Conservation (phyloP, 2,888 invertebrate genomes). For the Argynnis bischoffii region DNA sequence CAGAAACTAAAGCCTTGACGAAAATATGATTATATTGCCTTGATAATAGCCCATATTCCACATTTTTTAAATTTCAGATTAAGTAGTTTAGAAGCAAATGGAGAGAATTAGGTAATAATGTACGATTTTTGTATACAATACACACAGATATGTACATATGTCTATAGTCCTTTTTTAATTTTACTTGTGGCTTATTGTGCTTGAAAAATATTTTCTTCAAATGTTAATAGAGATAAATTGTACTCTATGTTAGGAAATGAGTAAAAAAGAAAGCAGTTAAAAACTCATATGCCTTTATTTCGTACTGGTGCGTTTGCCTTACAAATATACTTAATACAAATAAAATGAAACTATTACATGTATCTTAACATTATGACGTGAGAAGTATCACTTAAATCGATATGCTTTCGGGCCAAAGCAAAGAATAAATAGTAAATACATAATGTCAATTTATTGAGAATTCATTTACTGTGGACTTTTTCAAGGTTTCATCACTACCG, state of each 20-base stretch:
- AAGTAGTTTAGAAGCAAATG: too few species aligned
- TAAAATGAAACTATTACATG: conserved; percentile 58
- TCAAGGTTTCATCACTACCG: conserved; percentile 22
- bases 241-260: background rate
- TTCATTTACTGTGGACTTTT: conserved; percentile 36
- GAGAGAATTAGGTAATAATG: too few species aligned
- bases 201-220: too few species aligned
- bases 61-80: too few species aligned
- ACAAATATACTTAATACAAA: conserved; percentile 71
- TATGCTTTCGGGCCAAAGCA: conserved; percentile 71
- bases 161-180: too few species aligned
- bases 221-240: too few species aligned
- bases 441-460: conserved; percentile 40
- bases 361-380: conserved; percentile 59
- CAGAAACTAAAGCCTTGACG: too few species aligned
- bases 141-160: too few species aligned
- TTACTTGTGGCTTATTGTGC: too few species aligned
- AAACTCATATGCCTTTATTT: conserved; percentile 82
- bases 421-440: conserved; percentile 49
- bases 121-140: too few species aligned
- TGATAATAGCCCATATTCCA: too few species aligned
- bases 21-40: too few species aligned
- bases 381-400: conserved; percentile 67
- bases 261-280: conserved; percentile 46
- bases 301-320: conserved; percentile 81